phyloP scores from a whole-genome alignment of 2,113 vertebrate genomes.

The Neopipo cinnamomea region DNA sequence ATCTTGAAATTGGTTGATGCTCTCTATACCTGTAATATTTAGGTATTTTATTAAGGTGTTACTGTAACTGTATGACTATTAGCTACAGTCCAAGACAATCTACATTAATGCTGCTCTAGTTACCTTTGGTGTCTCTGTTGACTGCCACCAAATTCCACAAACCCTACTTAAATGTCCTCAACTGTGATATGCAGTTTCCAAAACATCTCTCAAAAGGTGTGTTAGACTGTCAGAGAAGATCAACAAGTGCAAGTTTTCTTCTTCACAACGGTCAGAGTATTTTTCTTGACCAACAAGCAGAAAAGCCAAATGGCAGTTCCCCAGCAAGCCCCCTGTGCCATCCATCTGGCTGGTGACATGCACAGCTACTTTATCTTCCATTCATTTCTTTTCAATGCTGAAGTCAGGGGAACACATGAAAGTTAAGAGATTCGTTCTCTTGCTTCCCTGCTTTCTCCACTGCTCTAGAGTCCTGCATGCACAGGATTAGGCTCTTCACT shows the following conservation, averaged over 20 bases:
- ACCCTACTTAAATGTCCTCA: neutral
- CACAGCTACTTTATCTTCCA: neutral
- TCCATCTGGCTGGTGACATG: rapidly evolving
- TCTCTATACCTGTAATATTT: neutral
- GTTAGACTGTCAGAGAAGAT: neutral
- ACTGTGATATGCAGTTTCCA: neutral
- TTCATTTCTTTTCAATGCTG: neutral
- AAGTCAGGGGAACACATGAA: neutral
- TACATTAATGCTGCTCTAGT: neutral
- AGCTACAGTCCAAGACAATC: neutral
- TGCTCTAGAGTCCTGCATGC: neutral
- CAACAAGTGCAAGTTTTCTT: neutral
- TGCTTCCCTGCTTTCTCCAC: neutral
- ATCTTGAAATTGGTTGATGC: neutral
- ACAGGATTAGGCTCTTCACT: neutral
- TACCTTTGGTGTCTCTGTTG: neutral
- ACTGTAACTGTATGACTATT: neutral
- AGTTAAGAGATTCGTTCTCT: neutral
- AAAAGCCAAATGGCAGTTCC: neutral
- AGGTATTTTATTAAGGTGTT: neutral
- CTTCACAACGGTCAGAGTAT: neutral
- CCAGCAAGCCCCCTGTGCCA: rapidly evolving
- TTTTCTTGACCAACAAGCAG: neutral
- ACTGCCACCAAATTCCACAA: neutral
- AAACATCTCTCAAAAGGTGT: neutral